Base-by-base conservation (phyloP, 1,140 invertebrate genomes). In the Oryzaephilus surinamensis region DNA sequence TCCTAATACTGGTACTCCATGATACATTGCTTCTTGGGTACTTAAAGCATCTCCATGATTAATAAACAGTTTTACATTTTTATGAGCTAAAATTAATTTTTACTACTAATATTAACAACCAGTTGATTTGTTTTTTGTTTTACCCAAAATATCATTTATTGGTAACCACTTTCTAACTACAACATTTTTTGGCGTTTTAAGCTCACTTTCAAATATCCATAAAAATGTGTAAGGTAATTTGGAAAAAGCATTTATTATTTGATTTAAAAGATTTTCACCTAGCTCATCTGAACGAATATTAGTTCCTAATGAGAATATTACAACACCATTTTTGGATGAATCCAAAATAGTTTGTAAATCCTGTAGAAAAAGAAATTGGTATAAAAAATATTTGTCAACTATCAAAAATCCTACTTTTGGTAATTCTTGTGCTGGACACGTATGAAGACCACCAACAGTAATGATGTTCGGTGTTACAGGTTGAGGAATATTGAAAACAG, bases 401-500 rank as follows among this genome's bases (percentile, higher is more conserved):
- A n/a, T n/a, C n/a, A n/a, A n/a, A n/a, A n/a, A n/a, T n/a, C n/a
- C n/a, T n/a, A n/a, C n/a, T n/a, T n/a, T n/a, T 5, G 18, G 54
- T 21, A 63, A 37, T 15, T 38, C 20, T 13, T 53, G 56, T 13
- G 50, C 33, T 26, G 15, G 16, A 32, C 59, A 57, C 19, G 73
- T 59, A 51, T 76, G 73, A 18, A 74, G 47, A 15, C 73, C 74
- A 18, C 72, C 74, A 37, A 77, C 64, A 51, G 75, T 69, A 17
- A 73, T 61, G 15, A 74, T 57, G 50, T 69, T 68, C 1, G 71
- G 69, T 12, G 44, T 16, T 2, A 46, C 1, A 6, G 44, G 38
- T 34, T 41, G 38, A 7, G 44, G 31, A 37, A n/a, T n/a, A n/a
- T 46, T 19, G 23, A 77, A 49, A 0, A 66, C 65, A 35, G 33